These are phyloP conservation scores for Microcebus murinus DNA, from an alignment of 2,113 vertebrate genomes.

Conservation along the genomic window DNA sequence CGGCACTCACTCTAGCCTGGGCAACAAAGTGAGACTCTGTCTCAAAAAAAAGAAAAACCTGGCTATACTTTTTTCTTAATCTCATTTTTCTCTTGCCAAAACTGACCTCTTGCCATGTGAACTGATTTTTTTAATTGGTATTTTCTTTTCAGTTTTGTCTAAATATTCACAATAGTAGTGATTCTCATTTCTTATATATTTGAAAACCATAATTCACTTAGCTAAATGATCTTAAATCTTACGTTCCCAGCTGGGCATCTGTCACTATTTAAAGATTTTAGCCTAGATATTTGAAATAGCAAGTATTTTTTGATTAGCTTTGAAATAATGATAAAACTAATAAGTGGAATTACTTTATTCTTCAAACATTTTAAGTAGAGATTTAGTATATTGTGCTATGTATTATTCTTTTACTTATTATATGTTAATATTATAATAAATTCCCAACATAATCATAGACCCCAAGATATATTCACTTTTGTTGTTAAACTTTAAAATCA, in stretches of 20 bases:
- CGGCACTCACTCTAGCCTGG: too few species aligned
- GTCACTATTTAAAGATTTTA: not conserved
- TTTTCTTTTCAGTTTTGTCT: not conserved
- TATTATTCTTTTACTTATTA: not conserved
- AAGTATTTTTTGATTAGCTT: not conserved
- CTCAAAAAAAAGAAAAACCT: too few species aligned
- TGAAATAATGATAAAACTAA: not conserved
- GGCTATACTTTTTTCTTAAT: not conserved
- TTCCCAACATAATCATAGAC: not conserved
- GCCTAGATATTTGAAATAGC: not conserved
- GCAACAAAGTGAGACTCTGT: too few species aligned
- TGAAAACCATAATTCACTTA: not conserved
- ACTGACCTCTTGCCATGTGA: not conserved
- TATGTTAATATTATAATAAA: not conserved
- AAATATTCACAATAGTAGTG: not conserved
- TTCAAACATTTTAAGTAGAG: not conserved
- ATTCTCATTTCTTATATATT: not conserved
- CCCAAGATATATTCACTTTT: not conserved
- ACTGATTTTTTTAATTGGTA: not conserved
- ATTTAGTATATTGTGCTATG: not conserved
- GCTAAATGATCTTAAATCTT: not conserved
- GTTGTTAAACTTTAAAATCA: not conserved
- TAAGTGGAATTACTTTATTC: not conserved
- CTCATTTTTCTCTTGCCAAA: not conserved
- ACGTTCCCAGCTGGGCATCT: not conserved